Percentiles rank a stretch among this genome's conserved stretches.
phyloP scores from a whole-genome alignment of 2,888 invertebrate species.

The Nomada lathburiana region DNA sequence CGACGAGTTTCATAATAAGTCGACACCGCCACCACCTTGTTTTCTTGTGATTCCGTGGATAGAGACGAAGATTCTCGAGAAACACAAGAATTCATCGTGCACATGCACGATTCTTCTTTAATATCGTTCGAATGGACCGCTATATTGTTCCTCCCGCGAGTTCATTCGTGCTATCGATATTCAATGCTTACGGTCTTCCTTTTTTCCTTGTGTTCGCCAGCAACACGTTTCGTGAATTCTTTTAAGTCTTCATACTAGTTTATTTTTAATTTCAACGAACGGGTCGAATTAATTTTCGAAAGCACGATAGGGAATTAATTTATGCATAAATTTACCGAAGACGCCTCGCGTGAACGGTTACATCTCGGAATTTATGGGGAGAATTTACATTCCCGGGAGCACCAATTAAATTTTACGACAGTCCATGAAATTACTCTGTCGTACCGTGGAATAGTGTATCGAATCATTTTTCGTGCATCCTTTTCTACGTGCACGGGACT shows the following conservation, averaged over 20 bases:
- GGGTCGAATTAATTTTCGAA: not conserved
- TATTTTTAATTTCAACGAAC: not conserved
- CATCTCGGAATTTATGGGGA: slow-evolving; percentile 5
- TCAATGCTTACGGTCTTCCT: too few relatives aligned
- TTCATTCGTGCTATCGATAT: too few relatives aligned
- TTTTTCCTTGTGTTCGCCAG: not conserved
- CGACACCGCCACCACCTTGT: slow-evolving; percentile 40
- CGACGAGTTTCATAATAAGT: slow-evolving; percentile 57
- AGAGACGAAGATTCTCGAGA: slow-evolving; percentile 46
- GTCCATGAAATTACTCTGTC: slow-evolving; percentile 28
- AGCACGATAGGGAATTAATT: not conserved
- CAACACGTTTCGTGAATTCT: too few relatives aligned
- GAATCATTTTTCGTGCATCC: slow-evolving; percentile 8
- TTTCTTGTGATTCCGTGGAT: slow-evolving; percentile 25
- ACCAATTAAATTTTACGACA: slow-evolving; percentile 46
- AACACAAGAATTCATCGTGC: slow-evolving; percentile 17
- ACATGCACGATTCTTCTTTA: not conserved
- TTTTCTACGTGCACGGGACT: slow-evolving; percentile 6
- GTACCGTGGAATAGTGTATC: slow-evolving; percentile 21
- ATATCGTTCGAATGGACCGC: not conserved
- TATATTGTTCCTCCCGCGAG: not conserved
- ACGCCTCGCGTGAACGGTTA: too few relatives aligned
- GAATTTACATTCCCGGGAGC: slow-evolving; percentile 27
- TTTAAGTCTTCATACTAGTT: not conserved
- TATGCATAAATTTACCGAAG: not conserved